A percentile compares a stretch with the other conserved stretches of the same genome.
Evolutionary conservation across 2,113 vertebrate species (phyloP).

Genomic region (Eubucco bourcierii): DNA sequence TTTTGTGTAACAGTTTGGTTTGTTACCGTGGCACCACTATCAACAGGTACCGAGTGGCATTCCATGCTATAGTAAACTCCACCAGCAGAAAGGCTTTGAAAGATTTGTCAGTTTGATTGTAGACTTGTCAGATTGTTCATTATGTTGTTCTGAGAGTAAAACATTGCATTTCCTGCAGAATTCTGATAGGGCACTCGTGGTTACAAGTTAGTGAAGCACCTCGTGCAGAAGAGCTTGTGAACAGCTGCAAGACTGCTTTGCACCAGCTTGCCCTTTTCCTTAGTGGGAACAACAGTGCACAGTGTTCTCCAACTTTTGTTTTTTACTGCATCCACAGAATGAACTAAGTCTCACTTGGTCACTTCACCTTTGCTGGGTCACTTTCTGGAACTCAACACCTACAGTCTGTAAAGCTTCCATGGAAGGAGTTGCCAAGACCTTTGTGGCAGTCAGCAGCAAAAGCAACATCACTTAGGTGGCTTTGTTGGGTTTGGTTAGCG

Average conservation of each 20-base stretch:
- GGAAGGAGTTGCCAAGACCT: background rate
- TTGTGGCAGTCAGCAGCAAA: background rate
- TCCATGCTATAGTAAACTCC: background rate
- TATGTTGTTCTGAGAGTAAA: background rate
- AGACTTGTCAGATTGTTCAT: background rate
- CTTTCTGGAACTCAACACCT: background rate
- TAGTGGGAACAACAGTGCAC: background rate
- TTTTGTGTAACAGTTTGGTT: background rate
- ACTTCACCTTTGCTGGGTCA: background rate
- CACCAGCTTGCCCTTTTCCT: background rate
- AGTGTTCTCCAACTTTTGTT: background rate
- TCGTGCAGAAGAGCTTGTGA: background rate
- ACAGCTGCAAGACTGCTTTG: background rate
- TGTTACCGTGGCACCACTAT: background rate
- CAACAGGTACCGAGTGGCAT: background rate
- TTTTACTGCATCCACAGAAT: background rate
- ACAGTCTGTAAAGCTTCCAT: accelerated
- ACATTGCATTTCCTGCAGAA: background rate
- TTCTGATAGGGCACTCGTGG: background rate
- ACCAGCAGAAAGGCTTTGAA: background rate
- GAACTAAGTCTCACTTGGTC: background rate
- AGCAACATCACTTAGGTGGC: accelerated
- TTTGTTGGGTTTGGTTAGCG: background rate
- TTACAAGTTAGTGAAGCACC: background rate
- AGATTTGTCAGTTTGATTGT: background rate